Conservation (phyloP, 1,140 invertebrate species). For the Drosophila arawakana region DNA sequence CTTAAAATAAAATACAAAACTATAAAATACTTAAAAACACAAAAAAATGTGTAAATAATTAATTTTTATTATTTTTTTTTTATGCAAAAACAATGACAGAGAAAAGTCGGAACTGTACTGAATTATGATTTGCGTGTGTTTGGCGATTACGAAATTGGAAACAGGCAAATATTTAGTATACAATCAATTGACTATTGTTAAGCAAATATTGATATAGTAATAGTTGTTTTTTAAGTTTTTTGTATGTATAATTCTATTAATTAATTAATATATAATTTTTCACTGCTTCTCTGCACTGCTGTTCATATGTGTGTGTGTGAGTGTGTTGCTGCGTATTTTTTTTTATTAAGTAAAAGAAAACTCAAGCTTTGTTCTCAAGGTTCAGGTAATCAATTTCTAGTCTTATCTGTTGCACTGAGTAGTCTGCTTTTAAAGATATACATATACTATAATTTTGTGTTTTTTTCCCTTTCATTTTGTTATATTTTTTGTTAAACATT, state of each 20-base stretch:
- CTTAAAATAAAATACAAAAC: too few species aligned
- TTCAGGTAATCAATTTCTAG: slow-evolving; percentile 83
- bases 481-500: too few species aligned
- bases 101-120: background rate
- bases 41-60: background rate
- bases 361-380: slow-evolving; percentile 81
- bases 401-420: slow-evolving; percentile 82
- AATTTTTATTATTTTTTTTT: too few species aligned
- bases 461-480: slow-evolving; percentile 15
- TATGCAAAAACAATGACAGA: background rate
- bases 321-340: slow-evolving; percentile 40
- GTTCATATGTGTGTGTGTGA: slow-evolving; percentile 17
- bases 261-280: slow-evolving; percentile 11
- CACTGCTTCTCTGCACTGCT: slow-evolving; percentile 5
- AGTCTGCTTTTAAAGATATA: slow-evolving; percentile 68
- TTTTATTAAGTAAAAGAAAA: slow-evolving; percentile 72
- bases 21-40: background rate
- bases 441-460: slow-evolving; percentile 35
- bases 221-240: background rate
- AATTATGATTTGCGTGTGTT: background rate
- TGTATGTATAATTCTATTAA: slow-evolving; percentile 8
- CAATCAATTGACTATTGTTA: slow-evolving; percentile 17
- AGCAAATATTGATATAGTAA: background rate
- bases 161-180: slow-evolving; percentile 3
- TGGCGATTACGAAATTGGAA: background rate